phyloP scores from a whole-genome alignment of 2,113 vertebrate genomes.

The Gnathonemus echidnorhynchus region DNA sequence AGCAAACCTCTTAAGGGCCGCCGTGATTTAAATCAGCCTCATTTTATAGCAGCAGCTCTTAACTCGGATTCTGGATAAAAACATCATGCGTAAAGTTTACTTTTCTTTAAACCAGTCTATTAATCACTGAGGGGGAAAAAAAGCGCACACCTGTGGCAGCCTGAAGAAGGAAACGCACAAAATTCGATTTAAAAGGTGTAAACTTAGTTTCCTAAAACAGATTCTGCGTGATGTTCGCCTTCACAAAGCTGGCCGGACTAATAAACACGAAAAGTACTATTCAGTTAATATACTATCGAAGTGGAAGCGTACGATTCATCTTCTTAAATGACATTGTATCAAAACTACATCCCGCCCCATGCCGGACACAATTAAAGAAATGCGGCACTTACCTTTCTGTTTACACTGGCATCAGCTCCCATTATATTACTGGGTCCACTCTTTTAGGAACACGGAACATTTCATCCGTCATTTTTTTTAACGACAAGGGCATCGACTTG shows the following conservation, averaged over 20 bases:
- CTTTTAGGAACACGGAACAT: background rate
- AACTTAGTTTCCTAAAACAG: background rate
- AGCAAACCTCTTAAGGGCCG: background rate
- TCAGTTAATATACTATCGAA: background rate
- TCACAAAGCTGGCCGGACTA: background rate
- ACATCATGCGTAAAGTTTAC: background rate
- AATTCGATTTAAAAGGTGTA: background rate
- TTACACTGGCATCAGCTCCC: slow-evolving; percentile 60
- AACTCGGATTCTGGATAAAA: background rate
- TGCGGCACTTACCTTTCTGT: slow-evolving; percentile 46
- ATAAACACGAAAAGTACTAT: background rate
- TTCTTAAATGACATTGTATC: background rate
- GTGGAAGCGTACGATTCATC: background rate
- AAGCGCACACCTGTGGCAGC: background rate
- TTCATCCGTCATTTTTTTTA: background rate
- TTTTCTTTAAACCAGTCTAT: background rate
- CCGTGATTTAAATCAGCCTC: background rate
- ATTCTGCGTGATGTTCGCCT: background rate
- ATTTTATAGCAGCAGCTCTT: background rate
- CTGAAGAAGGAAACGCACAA: background rate
- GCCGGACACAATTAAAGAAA: background rate
- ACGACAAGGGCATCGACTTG: background rate
- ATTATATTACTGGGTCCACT: slow-evolving; percentile 42
- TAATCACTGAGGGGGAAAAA: background rate
- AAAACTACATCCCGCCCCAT: background rate